Percentiles rank a stretch among this genome's conserved stretches.
phyloP scores from a whole-genome alignment of 1,140 invertebrate genomes.

The Luehdorfia chinensis region DNA sequence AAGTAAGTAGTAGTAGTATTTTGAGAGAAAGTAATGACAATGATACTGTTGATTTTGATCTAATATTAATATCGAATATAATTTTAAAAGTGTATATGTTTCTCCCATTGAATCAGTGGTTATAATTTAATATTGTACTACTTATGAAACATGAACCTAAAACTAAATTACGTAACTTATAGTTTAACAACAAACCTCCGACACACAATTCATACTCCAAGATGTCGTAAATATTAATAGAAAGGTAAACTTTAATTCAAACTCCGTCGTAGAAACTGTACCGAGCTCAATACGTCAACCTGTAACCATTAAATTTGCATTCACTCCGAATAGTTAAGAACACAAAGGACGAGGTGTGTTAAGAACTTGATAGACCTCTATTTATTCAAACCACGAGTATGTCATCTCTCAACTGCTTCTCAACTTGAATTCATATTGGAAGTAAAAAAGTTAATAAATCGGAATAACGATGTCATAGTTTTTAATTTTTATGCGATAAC shows the following conservation, averaged over 20 bases:
- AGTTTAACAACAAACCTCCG: no score
- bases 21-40: no score
- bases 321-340: background rate
- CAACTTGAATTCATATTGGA: background rate
- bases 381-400: background rate
- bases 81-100: no score
- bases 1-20: no score
- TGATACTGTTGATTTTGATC: no score
- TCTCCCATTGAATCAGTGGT: no score
- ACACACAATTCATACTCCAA: no score
- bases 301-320: constrained; percentile 12
- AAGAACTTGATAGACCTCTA: background rate
- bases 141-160: no score
- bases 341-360: constrained; percentile 6
- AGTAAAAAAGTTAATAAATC: background rate
- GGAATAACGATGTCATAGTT: background rate
- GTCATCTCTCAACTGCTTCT: no score
- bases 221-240: constrained; percentile 1
- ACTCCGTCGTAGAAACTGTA: background rate
- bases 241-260: constrained; percentile 3
- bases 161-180: no score
- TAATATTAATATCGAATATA: no score
- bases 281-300: background rate
- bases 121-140: no score
- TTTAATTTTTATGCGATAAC: background rate